phyloP scores from a whole-genome alignment of 1,140 invertebrate genomes.

The Andricus grossulariae region DNA sequence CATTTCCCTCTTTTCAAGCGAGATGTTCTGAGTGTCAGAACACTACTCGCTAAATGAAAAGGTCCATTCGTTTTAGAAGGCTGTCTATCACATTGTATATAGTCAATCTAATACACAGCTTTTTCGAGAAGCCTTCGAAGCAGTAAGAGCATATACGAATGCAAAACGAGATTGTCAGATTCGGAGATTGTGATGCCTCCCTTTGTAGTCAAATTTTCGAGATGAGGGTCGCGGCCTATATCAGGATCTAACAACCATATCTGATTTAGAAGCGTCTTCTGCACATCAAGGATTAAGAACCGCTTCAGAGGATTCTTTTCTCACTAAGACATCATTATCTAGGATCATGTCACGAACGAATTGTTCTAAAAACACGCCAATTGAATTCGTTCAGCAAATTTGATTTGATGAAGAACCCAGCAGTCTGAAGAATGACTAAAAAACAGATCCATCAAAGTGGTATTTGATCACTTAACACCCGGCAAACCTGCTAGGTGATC shows the following conservation, averaged over 20 bases:
- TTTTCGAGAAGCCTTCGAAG: background rate
- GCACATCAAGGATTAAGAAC: too few species aligned
- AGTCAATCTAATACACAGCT: background rate
- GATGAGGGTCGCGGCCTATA: conserved; percentile 8
- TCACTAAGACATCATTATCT: too few species aligned
- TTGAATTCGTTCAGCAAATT: conserved; percentile 55
- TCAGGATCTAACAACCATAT: background rate
- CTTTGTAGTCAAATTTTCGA: background rate
- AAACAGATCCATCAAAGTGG: too few species aligned
- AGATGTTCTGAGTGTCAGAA: background rate
- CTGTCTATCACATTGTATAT: background rate
- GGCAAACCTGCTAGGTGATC: too few species aligned
- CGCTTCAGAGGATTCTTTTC: too few species aligned
- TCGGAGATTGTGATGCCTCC: background rate
- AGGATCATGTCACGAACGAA: too few species aligned
- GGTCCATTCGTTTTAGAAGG: background rate
- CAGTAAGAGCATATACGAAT: background rate
- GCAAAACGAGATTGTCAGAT: background rate
- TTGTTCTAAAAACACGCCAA: conserved; percentile 51
- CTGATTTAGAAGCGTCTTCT: background rate
- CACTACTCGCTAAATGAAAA: too few species aligned
- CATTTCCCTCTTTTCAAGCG: conserved; percentile 11
- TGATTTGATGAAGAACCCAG: conserved; percentile 38
- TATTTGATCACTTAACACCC: too few species aligned
- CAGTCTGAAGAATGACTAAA: too few species aligned